Evolutionary conservation across 2,113 vertebrate genomes (phyloP), one percentile per base, ranked within the genome.

Genomic region (Ictalurus furcatus): DNA sequence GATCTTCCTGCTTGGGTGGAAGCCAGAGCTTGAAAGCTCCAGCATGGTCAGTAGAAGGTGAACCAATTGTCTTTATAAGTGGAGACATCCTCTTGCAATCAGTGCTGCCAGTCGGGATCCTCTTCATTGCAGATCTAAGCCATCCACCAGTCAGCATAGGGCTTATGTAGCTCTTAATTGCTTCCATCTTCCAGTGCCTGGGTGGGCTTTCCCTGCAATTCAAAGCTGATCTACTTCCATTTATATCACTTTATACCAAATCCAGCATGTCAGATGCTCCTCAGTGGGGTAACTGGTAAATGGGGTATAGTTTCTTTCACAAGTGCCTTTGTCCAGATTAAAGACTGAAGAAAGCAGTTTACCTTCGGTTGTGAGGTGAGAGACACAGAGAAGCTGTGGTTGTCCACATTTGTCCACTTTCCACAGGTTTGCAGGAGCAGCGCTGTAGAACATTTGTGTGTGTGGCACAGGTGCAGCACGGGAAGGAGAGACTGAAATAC

Each of bases 61-160:
- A 96, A 95, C 89, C 81, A 93, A 93, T 94, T 95, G 91, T 69
- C 94, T 94, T 92, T 95, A 37, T 96, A 96, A 97, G 95, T 96
- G 94, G 96, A 95, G 96, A 94, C 96, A 97, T 97, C 96, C 96
- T 96, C 95, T 96, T 95, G 95, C 95, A 97, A 96, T 97, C 96
- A 96, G 94, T 92, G 94, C 48, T 93, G 94, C 94, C 95, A 95
- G 91, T 94, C 94, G 92, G 94, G 93, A 84, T 96, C 94, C 92
- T 94, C 94, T 93, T 93, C 91, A 83, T 25, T 87, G 84, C 90
- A 94, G 95, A 95, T 94, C 93, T 91, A 96, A 96, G 94, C 94
- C 94, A 94, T 93, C 94, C 94, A 92, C 92, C 92, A 89, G 91
- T 48, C 76, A 85, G 65, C 85, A 71, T 93, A 90, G 92, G 93